phyloP scores from a whole-genome alignment of 2,888 invertebrate genomes.

The Lasioglossum morio region DNA sequence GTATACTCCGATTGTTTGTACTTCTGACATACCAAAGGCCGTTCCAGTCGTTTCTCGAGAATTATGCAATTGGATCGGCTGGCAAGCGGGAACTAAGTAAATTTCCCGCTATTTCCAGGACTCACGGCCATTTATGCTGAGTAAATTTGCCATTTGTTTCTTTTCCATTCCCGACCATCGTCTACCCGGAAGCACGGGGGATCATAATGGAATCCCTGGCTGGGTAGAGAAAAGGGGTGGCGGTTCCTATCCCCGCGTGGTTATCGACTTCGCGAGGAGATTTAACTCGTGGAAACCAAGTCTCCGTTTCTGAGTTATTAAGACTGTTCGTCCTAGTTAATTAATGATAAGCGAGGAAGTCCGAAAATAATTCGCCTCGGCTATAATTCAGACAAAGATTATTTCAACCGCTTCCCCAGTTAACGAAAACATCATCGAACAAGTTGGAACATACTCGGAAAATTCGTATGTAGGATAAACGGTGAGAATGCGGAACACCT shows the following conservation, averaged over 20 bases:
- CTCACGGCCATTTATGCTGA: slow-evolving; percentile 68
- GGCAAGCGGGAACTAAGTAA: slow-evolving; percentile 71
- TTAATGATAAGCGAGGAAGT: slow-evolving; percentile 47
- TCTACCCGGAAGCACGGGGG: slow-evolving; percentile 36
- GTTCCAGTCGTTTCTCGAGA: slow-evolving; percentile 65
- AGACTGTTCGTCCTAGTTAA: slow-evolving; percentile 52
- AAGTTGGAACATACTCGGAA: neutral
- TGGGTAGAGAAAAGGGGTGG: slow-evolving; percentile 4
- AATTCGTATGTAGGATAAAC: neutral
- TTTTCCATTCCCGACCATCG: slow-evolving; percentile 62
- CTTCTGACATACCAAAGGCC: slow-evolving; percentile 57
- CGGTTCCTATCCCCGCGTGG: slow-evolving; percentile 22
- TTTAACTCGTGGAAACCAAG: slow-evolving; percentile 52
- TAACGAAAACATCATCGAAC: slow-evolving; percentile 33
- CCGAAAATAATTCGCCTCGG: slow-evolving; percentile 27
- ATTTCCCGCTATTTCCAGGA: slow-evolving; percentile 69
- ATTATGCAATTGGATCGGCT: slow-evolving; percentile 72
- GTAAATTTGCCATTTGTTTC: slow-evolving; percentile 73
- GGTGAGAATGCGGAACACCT: neutral
- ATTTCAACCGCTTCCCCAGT: slow-evolving; percentile 27
- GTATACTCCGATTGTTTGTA: slow-evolving; percentile 44
- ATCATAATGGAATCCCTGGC: slow-evolving; percentile 62
- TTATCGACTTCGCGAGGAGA: slow-evolving; percentile 59
- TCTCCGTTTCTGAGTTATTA: slow-evolving; percentile 53
- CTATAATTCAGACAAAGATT: slow-evolving; percentile 46